Evolutionary conservation across 2,888 invertebrate species (phyloP).

Genomic region (Hypercompe scribonia): DNA sequence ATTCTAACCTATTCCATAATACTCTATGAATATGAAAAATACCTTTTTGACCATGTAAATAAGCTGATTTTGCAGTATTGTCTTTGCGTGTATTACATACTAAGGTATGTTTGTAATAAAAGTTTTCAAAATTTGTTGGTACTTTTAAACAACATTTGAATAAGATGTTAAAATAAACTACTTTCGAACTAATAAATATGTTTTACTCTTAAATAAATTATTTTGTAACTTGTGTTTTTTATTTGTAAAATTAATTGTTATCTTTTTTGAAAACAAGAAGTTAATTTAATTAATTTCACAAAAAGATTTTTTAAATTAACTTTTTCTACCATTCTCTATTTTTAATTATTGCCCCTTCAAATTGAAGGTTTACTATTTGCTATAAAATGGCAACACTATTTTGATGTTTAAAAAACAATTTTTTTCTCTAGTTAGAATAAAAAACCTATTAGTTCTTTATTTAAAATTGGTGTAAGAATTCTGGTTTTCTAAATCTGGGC

Average conservation of each 20-base stretch:
- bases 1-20: not conserved
- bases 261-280: not conserved
- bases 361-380: not conserved
- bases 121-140: not conserved
- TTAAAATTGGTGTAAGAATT: not conserved
- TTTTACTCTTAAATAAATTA: slow-evolving; percentile 2
- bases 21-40: not conserved
- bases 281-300: not conserved
- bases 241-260: not conserved
- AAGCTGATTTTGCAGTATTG: not conserved
- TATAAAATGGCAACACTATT: not conserved
- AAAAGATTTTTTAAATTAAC: not conserved
- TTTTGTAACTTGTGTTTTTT: not conserved
- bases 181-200: not conserved
- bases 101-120: not conserved
- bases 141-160: not conserved
- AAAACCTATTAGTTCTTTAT: not conserved
- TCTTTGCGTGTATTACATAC: too few relatives aligned
- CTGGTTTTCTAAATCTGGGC: not conserved
- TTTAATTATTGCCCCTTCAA: not conserved
- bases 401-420: not conserved
- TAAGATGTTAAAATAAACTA: slow-evolving; percentile 1
- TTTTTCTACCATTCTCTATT: not conserved
- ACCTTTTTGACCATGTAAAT: not conserved
- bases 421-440: not conserved